phyloP scores from a whole-genome alignment of 2,113 vertebrate species.

The Microtus pennsylvanicus region DNA sequence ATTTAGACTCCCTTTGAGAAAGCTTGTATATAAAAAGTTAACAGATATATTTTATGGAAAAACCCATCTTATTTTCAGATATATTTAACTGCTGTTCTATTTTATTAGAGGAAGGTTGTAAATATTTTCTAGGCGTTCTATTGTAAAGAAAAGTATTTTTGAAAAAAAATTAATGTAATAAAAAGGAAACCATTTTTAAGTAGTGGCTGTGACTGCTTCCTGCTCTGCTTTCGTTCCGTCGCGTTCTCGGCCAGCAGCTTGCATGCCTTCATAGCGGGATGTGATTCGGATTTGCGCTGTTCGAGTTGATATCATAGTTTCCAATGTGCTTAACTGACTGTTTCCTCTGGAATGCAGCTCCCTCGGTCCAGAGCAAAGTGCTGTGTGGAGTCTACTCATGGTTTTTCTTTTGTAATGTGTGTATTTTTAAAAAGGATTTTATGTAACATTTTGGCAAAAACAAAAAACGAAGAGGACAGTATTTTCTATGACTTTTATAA shows the following conservation, averaged over 20 bases:
- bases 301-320: slow-evolving; percentile 69
- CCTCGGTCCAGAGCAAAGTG: slow-evolving; percentile 69
- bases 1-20: slow-evolving; percentile 85
- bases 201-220: slow-evolving; percentile 83
- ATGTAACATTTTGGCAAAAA: slow-evolving; percentile 78
- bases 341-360: slow-evolving; percentile 62
- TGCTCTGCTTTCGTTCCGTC: slow-evolving; percentile 81
- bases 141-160: slow-evolving; percentile 89
- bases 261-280: slow-evolving; percentile 78
- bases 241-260: slow-evolving; percentile 71
- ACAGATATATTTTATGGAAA: slow-evolving; percentile 90
- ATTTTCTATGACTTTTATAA: slow-evolving; percentile 83
- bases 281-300: slow-evolving; percentile 77
- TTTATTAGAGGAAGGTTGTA: slow-evolving; percentile 91
- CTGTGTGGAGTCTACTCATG: slow-evolving; percentile 71
- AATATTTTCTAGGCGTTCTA: slow-evolving; percentile 89
- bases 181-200: slow-evolving; percentile 85
- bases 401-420: slow-evolving; percentile 82
- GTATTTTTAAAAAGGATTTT: slow-evolving; percentile 79
- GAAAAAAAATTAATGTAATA: slow-evolving; percentile 86
- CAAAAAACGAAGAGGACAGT: slow-evolving; percentile 77
- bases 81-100: slow-evolving; percentile 91
- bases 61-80: slow-evolving; percentile 90
- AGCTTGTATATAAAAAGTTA: slow-evolving; percentile 88
- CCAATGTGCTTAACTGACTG: slow-evolving; percentile 62